Conservation (phyloP, 2,797 vertebrate genomes). For the Sebastes diaconus region DNA sequence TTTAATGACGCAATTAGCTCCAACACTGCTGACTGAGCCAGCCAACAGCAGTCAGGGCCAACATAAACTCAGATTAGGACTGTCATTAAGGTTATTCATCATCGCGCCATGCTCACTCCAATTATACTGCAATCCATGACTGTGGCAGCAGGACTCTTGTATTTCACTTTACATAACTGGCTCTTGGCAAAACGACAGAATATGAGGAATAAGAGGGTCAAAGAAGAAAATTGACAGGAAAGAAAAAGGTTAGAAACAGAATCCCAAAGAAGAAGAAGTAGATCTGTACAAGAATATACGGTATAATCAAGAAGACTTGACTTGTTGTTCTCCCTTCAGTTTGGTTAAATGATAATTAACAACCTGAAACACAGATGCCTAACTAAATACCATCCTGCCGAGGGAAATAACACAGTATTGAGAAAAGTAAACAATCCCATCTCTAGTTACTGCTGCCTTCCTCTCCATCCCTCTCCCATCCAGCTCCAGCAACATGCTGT, state of each 20-base stretch:
- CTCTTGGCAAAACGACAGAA: slow-evolving; percentile 32
- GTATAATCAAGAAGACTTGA: background rate
- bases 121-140: slow-evolving; percentile 44
- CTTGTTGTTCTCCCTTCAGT: slow-evolving; percentile 13
- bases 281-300: background rate
- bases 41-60: slow-evolving; percentile 48
- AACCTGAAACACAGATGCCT: slow-evolving; percentile 30
- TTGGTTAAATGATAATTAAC: slow-evolving; percentile 35
- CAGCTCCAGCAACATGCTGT: slow-evolving; percentile 12
- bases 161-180: slow-evolving; percentile 16
- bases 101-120: slow-evolving; percentile 33
- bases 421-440: slow-evolving; percentile 15
- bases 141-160: slow-evolving; percentile 5
- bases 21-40: slow-evolving; percentile 37
- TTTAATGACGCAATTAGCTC: slow-evolving; percentile 67
- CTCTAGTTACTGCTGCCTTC: slow-evolving; percentile 5
- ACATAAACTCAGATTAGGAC: slow-evolving; percentile 64
- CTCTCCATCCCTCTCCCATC: slow-evolving; percentile 9
- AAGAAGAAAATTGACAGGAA: background rate
- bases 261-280: background rate
- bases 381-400: slow-evolving; percentile 52
- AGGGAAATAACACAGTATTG: slow-evolving; percentile 44
- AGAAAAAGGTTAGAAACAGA: background rate
- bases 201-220: background rate
- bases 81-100: slow-evolving; percentile 66